Percentiles rank a stretch among this genome's conserved stretches.
Conservation (phyloP, 1,140 invertebrate species). For the Pseudobourletiella spinata region DNA sequence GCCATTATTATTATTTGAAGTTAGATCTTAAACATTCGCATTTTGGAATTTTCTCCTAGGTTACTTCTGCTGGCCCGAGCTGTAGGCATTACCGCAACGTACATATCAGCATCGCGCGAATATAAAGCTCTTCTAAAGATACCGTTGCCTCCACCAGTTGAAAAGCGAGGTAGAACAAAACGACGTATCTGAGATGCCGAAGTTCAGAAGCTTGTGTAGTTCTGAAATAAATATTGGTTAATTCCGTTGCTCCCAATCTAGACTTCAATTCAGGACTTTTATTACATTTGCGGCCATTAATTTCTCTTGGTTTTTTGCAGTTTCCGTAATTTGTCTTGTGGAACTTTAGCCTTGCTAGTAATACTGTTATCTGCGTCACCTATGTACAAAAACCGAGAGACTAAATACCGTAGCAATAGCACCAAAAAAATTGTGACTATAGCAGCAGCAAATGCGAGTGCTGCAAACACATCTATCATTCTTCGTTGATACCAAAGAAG, state of each 20-base stretch:
- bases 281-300: too few relatives aligned
- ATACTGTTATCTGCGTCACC: background rate
- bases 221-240: too few relatives aligned
- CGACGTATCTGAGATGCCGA: too few relatives aligned
- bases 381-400: too few relatives aligned
- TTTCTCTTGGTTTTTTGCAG: too few relatives aligned
- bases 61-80: conserved; percentile 26
- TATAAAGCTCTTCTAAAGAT: conserved; percentile 20
- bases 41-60: conserved; percentile 3
- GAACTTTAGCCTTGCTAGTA: too few relatives aligned
- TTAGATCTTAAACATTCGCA: background rate
- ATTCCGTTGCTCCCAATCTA: too few relatives aligned
- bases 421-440: too few relatives aligned
- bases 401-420: too few relatives aligned
- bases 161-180: conserved; percentile 23
- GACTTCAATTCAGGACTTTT: too few relatives aligned
- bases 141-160: conserved; percentile 28
- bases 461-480: conserved; percentile 13
- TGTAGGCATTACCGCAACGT: conserved; percentile 27
- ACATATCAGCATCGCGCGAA: conserved; percentile 13
- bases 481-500: conserved; percentile 11
- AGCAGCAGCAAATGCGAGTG: background rate
- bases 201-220: too few relatives aligned
- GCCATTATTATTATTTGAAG: background rate
- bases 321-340: too few relatives aligned